Conservation (phyloP, 2,888 invertebrate genomes). For the Platypus cylindrus region DNA sequence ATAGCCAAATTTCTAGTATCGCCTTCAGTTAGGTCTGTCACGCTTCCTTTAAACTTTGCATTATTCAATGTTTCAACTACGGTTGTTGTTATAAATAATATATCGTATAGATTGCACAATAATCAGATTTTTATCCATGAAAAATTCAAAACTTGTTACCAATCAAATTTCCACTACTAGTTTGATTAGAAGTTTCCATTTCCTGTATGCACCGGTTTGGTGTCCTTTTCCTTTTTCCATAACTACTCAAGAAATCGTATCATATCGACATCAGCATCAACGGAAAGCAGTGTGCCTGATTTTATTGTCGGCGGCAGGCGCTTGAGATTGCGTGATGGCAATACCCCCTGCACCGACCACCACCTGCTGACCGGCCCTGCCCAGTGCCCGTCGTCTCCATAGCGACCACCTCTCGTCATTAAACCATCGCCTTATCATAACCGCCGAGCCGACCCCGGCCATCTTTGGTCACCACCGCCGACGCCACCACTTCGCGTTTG, state of each 20-base stretch:
- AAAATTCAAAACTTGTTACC: too few relatives aligned
- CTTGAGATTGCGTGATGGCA: constrained; percentile 38
- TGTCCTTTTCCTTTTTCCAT: constrained; percentile 6
- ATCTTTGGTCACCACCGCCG: constrained; percentile 35
- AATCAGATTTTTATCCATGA: too few relatives aligned
- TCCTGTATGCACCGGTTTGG: too few relatives aligned
- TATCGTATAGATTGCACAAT: too few relatives aligned
- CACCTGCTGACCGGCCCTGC: constrained; percentile 37
- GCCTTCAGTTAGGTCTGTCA: too few relatives aligned
- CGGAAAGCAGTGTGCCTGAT: constrained; percentile 26
- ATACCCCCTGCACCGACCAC: constrained; percentile 28
- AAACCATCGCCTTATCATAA: constrained; percentile 45
- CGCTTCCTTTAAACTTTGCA: too few relatives aligned
- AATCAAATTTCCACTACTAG: too few relatives aligned
- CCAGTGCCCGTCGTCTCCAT: constrained; percentile 40
- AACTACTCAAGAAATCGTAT: constrained; percentile 11
- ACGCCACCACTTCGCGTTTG: constrained; percentile 21
- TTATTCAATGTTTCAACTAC: too few relatives aligned
- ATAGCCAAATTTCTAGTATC: too few relatives aligned
- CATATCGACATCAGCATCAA: constrained; percentile 12
- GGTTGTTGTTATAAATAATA: too few relatives aligned
- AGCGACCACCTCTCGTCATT: constrained; percentile 42
- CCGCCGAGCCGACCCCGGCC: constrained; percentile 36
- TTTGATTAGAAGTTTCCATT: too few relatives aligned
- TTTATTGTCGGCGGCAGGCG: constrained; percentile 23